These are phyloP conservation scores for Gambelia wislizenii DNA, from an alignment of 2,797 vertebrate genomes.

Conservation along the genomic window DNA sequence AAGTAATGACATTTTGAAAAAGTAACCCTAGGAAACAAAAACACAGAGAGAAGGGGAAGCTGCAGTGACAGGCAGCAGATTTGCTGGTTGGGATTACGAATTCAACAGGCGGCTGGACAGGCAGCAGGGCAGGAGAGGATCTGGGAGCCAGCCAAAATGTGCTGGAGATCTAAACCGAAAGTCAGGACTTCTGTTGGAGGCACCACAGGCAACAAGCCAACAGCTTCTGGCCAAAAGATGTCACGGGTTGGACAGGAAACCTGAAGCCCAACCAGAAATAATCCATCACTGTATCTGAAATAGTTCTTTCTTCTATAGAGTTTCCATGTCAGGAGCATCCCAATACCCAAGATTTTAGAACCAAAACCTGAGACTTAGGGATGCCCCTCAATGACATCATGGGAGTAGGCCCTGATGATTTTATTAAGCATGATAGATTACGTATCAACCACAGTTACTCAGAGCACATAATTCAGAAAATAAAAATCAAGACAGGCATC, in stretches of 20 bases:
- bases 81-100: slow-evolving; percentile 48
- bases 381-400: too few relatives aligned
- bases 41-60: slow-evolving; percentile 63
- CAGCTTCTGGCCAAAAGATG: neutral
- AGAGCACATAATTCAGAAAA: too few relatives aligned
- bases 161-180: slow-evolving; percentile 50
- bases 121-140: too few relatives aligned
- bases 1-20: slow-evolving; percentile 49
- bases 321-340: too few relatives aligned
- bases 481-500: too few relatives aligned
- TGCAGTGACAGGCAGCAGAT: slow-evolving; percentile 44
- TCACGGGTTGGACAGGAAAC: neutral
- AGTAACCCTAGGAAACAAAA: slow-evolving; percentile 64
- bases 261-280: neutral
- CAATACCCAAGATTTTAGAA: too few relatives aligned
- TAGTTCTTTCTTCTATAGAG: too few relatives aligned
- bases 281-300: neutral
- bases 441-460: too few relatives aligned
- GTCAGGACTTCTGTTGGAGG: neutral
- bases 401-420: too few relatives aligned
- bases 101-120: neutral
- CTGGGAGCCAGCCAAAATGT: neutral
- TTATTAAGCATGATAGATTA: too few relatives aligned
- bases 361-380: too few relatives aligned
- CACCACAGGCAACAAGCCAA: neutral